Evolutionary conservation across 2,797 vertebrate species (phyloP).

Genomic region (Sebastes steindachneri): DNA sequence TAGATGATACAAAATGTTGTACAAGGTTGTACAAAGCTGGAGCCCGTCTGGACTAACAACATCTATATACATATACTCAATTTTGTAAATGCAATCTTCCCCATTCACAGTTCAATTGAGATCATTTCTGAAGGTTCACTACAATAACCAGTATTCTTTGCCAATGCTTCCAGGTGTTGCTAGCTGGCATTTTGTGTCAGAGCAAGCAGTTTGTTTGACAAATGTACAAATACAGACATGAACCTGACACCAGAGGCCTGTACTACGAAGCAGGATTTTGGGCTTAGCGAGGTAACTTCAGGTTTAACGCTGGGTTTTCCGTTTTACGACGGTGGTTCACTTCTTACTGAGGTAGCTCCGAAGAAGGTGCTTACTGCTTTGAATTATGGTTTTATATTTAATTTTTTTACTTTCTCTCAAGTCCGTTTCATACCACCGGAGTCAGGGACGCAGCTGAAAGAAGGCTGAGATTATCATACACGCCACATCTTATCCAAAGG

Average conservation of each 20-base stretch:
- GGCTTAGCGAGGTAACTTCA: no score
- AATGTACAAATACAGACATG: slow-evolving; percentile 9
- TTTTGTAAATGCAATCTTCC: slow-evolving; percentile 4
- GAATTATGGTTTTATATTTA: no score
- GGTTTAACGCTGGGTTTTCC: no score
- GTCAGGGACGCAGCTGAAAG: no score
- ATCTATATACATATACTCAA: background rate
- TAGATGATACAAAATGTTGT: slow-evolving; percentile 1
- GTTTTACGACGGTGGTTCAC: no score
- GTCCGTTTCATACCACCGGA: no score
- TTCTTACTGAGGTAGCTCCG: no score
- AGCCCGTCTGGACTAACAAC: background rate
- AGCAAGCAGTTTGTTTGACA: slow-evolving; percentile 2
- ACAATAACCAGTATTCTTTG: slow-evolving; percentile 7
- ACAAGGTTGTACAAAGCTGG: background rate
- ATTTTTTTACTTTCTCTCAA: no score
- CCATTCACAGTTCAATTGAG: background rate
- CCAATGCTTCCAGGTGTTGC: slow-evolving; percentile 17
- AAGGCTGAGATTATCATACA: no score
- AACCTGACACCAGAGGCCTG: background rate
- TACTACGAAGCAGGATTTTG: no score
- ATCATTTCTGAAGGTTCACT: slow-evolving; percentile 10
- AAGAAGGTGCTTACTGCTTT: no score
- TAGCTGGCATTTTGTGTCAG: slow-evolving; percentile 5
- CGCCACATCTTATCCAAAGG: no score